Percentiles rank a stretch among this genome's conserved stretches.
phyloP scores from a whole-genome alignment of 2,888 invertebrate species.

The Tachina grossa region DNA sequence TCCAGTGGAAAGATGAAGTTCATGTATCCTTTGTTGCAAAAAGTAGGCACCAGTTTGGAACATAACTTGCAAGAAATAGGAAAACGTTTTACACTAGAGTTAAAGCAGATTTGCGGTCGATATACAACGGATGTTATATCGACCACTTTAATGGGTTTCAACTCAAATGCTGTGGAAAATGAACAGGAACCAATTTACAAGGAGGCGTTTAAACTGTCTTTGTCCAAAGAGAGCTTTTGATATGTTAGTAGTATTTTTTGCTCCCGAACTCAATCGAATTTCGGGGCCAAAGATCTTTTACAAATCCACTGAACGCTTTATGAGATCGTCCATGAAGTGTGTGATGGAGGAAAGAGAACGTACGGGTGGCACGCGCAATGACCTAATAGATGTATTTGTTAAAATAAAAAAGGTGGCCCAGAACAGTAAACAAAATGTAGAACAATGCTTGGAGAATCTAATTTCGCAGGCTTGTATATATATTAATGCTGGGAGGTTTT shows the following conservation, averaged over 20 bases:
- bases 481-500: constrained; percentile 80
- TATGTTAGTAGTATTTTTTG: constrained; percentile 22
- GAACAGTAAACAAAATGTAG: constrained; percentile 5
- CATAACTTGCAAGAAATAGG: constrained; percentile 64
- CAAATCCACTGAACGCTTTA: constrained; percentile 5
- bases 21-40: constrained; percentile 78
- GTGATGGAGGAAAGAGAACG: constrained; percentile 21
- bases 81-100: constrained; percentile 53
- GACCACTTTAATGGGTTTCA: constrained; percentile 76
- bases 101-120: constrained; percentile 76
- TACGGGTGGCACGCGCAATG: not conserved
- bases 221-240: constrained; percentile 16
- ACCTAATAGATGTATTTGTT: constrained; percentile 47
- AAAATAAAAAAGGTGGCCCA: constrained; percentile 27
- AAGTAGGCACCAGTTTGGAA: constrained; percentile 73
- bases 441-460: constrained; percentile 11
- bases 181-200: not conserved
- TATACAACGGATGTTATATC: constrained; percentile 80
- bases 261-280: constrained; percentile 13
- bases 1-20: constrained; percentile 76
- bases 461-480: constrained; percentile 79
- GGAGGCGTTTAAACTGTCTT: not conserved
- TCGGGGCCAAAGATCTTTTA: not conserved
- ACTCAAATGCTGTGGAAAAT: constrained; percentile 53
- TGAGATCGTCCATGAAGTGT: not conserved